Evolutionary conservation across 1,140 invertebrate species (phyloP).

Genomic region (Ceratitis capitata): DNA sequence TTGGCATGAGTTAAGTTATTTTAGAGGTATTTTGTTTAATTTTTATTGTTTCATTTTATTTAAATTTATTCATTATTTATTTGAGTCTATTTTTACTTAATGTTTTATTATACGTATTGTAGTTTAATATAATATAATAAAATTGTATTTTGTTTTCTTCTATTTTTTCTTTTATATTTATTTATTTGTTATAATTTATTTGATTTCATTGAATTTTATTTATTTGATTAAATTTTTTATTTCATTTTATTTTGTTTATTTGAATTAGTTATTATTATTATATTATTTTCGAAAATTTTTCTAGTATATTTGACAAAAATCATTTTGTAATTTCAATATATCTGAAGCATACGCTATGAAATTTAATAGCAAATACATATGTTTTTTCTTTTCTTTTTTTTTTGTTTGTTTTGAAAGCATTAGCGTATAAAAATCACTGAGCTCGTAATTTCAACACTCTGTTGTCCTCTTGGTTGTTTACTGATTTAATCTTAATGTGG

Average conservation of each 20-base stretch:
- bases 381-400: too few species aligned
- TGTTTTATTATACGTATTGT: not conserved
- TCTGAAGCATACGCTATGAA: not conserved
- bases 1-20: too few species aligned
- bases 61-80: not conserved
- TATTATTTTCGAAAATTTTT: too few species aligned
- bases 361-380: not conserved
- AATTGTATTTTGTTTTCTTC: not conserved
- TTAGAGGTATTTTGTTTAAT: too few species aligned
- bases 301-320: not conserved
- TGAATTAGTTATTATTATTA: too few species aligned
- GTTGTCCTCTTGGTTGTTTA: not conserved
- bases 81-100: not conserved
- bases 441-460: not conserved
- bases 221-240: not conserved
- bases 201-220: not conserved
- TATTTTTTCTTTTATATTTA: too few species aligned
- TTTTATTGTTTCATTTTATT: not conserved
- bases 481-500: constrained; percentile 38
- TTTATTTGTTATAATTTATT: not conserved
- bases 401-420: not conserved
- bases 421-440: too few species aligned
- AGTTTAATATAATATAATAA: too few species aligned
- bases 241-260: not conserved
- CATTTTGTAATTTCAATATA: not conserved